Percentiles rank a stretch among this genome's conserved stretches.
Evolutionary conservation across 2,888 invertebrate genomes (phyloP).

Genomic region (Ellobium chinense): DNA sequence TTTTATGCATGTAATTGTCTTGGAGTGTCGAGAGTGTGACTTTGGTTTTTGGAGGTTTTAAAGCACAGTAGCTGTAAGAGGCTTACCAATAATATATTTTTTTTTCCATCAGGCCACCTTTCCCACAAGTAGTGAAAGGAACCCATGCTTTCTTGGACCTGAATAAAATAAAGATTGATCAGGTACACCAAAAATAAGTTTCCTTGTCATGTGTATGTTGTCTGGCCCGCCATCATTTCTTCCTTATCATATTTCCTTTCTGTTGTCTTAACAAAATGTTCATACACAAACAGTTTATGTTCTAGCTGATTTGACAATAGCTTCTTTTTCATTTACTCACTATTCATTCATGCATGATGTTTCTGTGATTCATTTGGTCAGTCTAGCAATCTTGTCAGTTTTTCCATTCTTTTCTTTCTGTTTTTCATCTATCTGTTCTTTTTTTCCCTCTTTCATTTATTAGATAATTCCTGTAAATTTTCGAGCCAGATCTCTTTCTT

Average conservation of each 20-base stretch:
- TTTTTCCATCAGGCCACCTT: constrained; percentile 79
- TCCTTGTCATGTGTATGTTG: not conserved
- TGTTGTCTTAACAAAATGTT: no score
- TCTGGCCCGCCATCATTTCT: not conserved
- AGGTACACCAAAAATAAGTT: no score
- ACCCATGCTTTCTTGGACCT: constrained; percentile 88
- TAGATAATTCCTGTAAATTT: not conserved
- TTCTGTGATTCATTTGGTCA: no score
- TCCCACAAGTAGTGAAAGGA: constrained; percentile 81
- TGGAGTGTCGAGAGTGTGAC: no score
- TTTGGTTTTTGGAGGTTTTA: no score
- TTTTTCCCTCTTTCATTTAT: not conserved
- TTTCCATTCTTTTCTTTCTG: no score
- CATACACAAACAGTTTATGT: no score
- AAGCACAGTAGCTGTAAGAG: not conserved
- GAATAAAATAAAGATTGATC: constrained; percentile 66
- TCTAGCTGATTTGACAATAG: no score
- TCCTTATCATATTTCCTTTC: not conserved
- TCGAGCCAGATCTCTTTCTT: not conserved
- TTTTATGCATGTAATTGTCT: no score
- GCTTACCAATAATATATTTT: not conserved
- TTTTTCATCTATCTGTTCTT: not conserved
- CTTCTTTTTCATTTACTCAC: no score
- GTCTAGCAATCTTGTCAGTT: no score
- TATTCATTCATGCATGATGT: no score